Evolutionary conservation across 2,113 vertebrate species (phyloP), one percentile per base, ranked within the genome.

Genomic region (Podiceps cristatus): DNA sequence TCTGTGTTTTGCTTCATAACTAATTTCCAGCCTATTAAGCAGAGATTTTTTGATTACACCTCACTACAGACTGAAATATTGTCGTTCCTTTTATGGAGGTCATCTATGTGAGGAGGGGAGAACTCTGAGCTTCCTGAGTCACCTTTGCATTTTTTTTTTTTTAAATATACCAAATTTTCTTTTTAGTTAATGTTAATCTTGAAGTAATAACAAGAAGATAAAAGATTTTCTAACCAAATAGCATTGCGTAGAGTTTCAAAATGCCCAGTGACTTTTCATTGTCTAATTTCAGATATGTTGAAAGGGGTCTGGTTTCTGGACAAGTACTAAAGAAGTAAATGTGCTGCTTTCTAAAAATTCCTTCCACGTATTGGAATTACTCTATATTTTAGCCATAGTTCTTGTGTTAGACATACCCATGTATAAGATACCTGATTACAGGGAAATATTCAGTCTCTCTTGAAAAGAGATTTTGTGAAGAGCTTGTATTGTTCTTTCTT

Each of bases 1-100:
- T 68, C 58, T 76, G 79, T 87, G 52, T 95, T 94, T 93, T 94
- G 82, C 88, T 92, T 88, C 52, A 56, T 93, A 96, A 78, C 71
- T 93, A 42, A 91, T 95, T 83, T 93, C 52, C 22, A 88, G 64
- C 66, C 91, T 92, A 6, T 94, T 86, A 93, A 91, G 63, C 53
- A 77, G 91, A 74, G 49, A 80, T 86, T 69, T 63, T 90, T 96
- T 86, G 94, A 81, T 96, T 94, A 45, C 14, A 72, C n/a, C 58
- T 95, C 64, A 29, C 52, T 45, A 53, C 62, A 74, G 66, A 82
- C 18, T 75, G 73, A 80, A 85, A 56, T 60, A 11, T 27, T 90
- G 1, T 55, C 22, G 47, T 91, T 60, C 50, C 24, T 88, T 90
- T 90, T 71, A 59, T 75, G 86, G 63, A 69, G 24, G 42, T 49